These are phyloP conservation scores for Cyprinodon tularosa DNA, from an alignment of 2,113 vertebrate genomes.

Conservation along the genomic window DNA sequence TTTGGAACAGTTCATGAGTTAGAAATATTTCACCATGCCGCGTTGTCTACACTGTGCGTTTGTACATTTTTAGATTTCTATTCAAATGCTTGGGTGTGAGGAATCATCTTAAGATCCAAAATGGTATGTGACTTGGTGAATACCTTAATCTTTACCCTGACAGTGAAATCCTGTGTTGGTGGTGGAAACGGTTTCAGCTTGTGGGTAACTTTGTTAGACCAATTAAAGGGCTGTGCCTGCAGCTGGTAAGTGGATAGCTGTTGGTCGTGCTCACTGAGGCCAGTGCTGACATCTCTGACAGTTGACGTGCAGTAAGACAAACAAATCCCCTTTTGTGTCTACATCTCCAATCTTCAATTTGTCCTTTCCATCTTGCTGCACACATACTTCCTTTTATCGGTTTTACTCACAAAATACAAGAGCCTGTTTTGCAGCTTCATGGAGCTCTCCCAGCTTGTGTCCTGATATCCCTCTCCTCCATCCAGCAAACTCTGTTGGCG, in stretches of 20 bases:
- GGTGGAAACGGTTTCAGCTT: slow-evolving; percentile 12
- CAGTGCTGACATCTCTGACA: slow-evolving; percentile 18
- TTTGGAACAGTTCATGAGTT: too few species aligned
- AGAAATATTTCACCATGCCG: too few species aligned
- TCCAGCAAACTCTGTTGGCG: slow-evolving; percentile 40
- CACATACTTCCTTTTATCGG: slow-evolving; percentile 5
- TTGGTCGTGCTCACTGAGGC: slow-evolving; percentile 39
- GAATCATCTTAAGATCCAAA: background rate
- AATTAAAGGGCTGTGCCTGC: slow-evolving; percentile 23
- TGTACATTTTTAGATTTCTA: too few species aligned
- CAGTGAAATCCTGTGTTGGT: slow-evolving; percentile 18
- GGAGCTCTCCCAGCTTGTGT: slow-evolving; percentile 16
- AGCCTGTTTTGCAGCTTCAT: slow-evolving; percentile 11
- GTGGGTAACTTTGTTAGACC: slow-evolving; percentile 25
- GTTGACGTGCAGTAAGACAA: slow-evolving; percentile 11
- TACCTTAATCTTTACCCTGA: slow-evolving; percentile 1
- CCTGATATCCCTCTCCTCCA: slow-evolving; percentile 14
- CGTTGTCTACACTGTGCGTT: too few species aligned
- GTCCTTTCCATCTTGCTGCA: slow-evolving; percentile 2
- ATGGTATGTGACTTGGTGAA: slow-evolving; percentile 7
- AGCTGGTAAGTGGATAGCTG: slow-evolving; percentile 56
- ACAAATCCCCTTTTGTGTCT: slow-evolving; percentile 6
- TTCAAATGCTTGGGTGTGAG: background rate
- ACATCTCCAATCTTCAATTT: slow-evolving; percentile 12
- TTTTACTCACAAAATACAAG: slow-evolving; percentile 6